phyloP scores from a whole-genome alignment of 2,113 vertebrate species.

The Cinclus cinclus region DNA sequence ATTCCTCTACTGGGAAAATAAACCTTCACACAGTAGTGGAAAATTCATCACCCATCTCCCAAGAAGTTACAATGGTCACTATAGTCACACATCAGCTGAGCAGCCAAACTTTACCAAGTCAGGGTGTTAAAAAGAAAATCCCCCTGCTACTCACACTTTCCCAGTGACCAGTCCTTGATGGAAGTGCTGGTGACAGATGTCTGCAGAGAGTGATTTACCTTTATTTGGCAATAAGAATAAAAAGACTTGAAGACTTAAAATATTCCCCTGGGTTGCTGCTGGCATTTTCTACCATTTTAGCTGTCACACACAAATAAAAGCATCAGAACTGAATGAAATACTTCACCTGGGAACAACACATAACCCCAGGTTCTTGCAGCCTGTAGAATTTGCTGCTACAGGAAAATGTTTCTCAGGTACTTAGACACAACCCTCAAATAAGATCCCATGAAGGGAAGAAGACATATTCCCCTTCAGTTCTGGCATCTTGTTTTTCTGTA shows the following conservation, averaged over 20 bases:
- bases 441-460: neutral
- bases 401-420: neutral
- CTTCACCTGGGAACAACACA: neutral
- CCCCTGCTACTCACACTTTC: neutral
- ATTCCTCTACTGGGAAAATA: neutral
- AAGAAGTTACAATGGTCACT: neutral
- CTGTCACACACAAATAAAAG: neutral
- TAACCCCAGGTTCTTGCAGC: neutral
- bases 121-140: conserved; percentile 44
- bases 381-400: neutral
- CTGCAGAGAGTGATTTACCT: neutral
- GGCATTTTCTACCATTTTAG: neutral
- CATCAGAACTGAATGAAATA: neutral
- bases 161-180: neutral
- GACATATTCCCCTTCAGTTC: neutral
- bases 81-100: neutral
- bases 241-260: neutral
- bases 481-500: neutral
- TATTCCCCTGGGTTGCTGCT: neutral
- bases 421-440: neutral
- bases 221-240: neutral
- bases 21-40: neutral
- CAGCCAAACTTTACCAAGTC: neutral
- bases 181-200: neutral
- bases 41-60: conserved; percentile 14